A percentile compares a stretch with the other conserved stretches of the same genome.
phyloP scores from a whole-genome alignment of 2,113 vertebrate genomes.

The Gavia stellata region DNA sequence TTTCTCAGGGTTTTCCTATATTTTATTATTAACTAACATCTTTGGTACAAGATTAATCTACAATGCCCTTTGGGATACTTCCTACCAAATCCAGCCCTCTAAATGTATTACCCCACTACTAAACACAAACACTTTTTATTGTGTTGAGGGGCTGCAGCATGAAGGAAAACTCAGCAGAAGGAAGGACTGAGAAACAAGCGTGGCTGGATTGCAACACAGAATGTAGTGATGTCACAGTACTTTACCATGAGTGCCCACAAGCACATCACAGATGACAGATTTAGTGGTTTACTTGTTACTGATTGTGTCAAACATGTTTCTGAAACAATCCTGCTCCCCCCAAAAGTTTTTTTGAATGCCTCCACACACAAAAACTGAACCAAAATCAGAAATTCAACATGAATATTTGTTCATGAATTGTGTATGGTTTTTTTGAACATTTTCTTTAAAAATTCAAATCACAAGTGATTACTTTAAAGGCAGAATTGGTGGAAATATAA shows the following conservation, averaged over 20 bases:
- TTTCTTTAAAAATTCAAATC: background rate
- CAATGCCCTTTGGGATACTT: background rate
- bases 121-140: background rate
- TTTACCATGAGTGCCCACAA: background rate
- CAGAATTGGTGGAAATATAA: background rate
- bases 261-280: background rate
- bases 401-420: background rate
- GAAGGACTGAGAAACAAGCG: background rate
- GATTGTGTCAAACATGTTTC: background rate
- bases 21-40: background rate
- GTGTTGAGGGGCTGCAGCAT: background rate
- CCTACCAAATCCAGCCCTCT: background rate
- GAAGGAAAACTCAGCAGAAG: background rate
- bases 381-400: background rate
- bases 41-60: background rate
- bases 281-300: background rate
- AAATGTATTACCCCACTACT: too few species aligned
- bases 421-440: fast-evolving
- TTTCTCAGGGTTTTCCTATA: background rate
- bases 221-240: background rate
- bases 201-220: background rate
- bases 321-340: background rate
- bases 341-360: background rate
- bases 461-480: background rate
- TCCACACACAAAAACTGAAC: background rate